phyloP scores from a whole-genome alignment of 1,140 invertebrate genomes.

The Glossosoma conforme region DNA sequence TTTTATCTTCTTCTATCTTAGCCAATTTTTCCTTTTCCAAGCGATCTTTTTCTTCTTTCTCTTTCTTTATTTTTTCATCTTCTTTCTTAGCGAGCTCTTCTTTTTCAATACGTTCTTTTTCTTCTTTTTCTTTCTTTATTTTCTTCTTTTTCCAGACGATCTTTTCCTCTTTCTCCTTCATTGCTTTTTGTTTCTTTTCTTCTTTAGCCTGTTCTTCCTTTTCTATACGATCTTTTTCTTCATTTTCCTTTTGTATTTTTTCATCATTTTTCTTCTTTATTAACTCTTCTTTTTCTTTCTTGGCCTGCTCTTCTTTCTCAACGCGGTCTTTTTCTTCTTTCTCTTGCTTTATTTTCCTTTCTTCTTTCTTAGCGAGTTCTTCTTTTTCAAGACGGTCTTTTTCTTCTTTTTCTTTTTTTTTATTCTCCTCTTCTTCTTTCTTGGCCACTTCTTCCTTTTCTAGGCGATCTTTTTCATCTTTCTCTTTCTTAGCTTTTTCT shows the following conservation, averaged over 20 bases:
- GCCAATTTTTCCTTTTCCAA: too few species aligned
- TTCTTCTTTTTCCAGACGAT: slow-evolving; percentile 11
- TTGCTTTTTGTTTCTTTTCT: slow-evolving; percentile 18
- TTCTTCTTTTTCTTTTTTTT: slow-evolving; percentile 29
- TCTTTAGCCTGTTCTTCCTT: slow-evolving; percentile 36
- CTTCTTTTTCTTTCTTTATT: slow-evolving; percentile 2
- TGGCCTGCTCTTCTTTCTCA: slow-evolving; percentile 23
- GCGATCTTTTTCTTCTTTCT: slow-evolving; percentile 6
- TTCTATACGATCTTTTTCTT: too few species aligned
- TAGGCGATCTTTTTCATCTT: slow-evolving; percentile 19
- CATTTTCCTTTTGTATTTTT: too few species aligned
- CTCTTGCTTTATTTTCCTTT: slow-evolving; percentile 22
- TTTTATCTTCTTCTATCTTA: slow-evolving; percentile 9
- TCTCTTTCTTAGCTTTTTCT: slow-evolving; percentile 24
- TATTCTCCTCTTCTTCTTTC: slow-evolving; percentile 33
- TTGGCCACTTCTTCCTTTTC: slow-evolving; percentile 31
- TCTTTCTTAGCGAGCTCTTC: neutral
- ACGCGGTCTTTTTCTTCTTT: slow-evolving; percentile 13
- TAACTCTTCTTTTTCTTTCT: slow-evolving; percentile 28
- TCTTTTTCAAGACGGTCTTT: slow-evolving; percentile 23
- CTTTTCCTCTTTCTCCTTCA: slow-evolving; percentile 12
- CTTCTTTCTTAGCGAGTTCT: slow-evolving; percentile 9
- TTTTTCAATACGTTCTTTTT: neutral
- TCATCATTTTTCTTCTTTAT: slow-evolving; percentile 21
- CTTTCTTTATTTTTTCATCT: slow-evolving; percentile 2